A percentile compares a stretch with the other conserved stretches of the same genome.
phyloP scores from a whole-genome alignment of 2,797 vertebrate genomes.

The Clarias laeviceps region DNA sequence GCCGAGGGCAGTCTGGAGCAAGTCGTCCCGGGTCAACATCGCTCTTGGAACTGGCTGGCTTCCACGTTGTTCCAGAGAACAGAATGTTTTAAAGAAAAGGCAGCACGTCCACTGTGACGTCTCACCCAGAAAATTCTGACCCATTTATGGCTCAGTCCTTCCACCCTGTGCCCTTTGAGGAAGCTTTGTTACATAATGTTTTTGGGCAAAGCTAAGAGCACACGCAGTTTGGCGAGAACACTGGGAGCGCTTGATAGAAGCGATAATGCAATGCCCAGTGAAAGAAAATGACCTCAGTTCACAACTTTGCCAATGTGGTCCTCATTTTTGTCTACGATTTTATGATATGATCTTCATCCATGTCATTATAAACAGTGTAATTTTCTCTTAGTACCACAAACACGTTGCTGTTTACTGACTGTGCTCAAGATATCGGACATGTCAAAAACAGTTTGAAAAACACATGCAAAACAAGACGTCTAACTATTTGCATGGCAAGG shows the following conservation, averaged over 20 bases:
- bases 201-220: conserved; percentile 12
- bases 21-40: conserved; percentile 40
- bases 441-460: conserved; percentile 31
- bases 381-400: conserved; percentile 27
- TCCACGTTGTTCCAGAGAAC: conserved; percentile 57
- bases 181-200: conserved; percentile 61
- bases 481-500: neutral
- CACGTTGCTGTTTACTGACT: neutral
- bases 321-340: neutral
- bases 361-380: conserved; percentile 35
- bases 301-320: conserved; percentile 16
- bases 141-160: conserved; percentile 53
- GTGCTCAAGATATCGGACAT: conserved; percentile 5
- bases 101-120: conserved; percentile 48
- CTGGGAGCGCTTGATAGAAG: conserved; percentile 31
- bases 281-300: neutral
- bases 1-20: conserved; percentile 47
- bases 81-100: conserved; percentile 56
- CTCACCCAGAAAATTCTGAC: conserved; percentile 37
- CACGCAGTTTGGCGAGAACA: conserved; percentile 47
- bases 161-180: conserved; percentile 24
- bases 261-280: conserved; percentile 22
- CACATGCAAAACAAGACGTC: neutral
- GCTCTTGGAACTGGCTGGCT: conserved; percentile 63
- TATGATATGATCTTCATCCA: conserved; percentile 50